Evolutionary conservation across 2,113 vertebrate species (phyloP), one percentile per base, ranked within the genome.

Genomic region (Micronycteris hirsuta): DNA sequence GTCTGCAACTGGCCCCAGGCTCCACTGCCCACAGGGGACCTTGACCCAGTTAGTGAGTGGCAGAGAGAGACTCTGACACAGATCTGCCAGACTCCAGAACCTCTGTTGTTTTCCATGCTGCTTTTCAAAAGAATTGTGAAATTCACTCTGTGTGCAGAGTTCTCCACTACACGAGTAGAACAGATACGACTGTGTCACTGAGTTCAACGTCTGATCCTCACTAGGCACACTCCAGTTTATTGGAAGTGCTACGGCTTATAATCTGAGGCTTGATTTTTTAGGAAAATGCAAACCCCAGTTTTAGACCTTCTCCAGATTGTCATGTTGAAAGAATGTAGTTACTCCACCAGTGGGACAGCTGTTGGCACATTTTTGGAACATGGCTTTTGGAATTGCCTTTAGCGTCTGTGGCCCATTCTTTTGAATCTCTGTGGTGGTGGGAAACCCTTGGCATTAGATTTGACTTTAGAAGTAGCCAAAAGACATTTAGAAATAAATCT

Each of bases 391-490:
- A 56, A 38, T n/a, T 70, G 63, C 15, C 33, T 65, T 73, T 28
- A 33, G 80, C 86, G 28, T 61, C 61, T 16, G 3, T 4, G 12
- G 33, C 54, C 36, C 5, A 1, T 4, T 61, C 9, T 63, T 71
- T 89, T 28, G 8, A 70, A 68, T 43, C 2, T 74, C 19, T 17
- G 16, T 4, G 9, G 36, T n/a, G 5, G 28, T 78, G 43, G 82
- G 13, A 81, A 81, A 22, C 31, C 31, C 33, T 56, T n/a, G 36
- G 2, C 73, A 61, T 94, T 82, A 54, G 74, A 36, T 70, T 84
- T 84, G 70, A n/a, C 74, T 92, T 90, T 92, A 45, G 63, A 91
- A 91, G 56, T 43, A 58, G 38, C n/a, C 43, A 65, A 76, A 74
- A 92, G 28, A 10, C n/a, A 12, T 52, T 24, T 76, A n/a, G 77